phyloP scores from a whole-genome alignment of 2,888 invertebrate species.

The Drosophila anceps region DNA sequence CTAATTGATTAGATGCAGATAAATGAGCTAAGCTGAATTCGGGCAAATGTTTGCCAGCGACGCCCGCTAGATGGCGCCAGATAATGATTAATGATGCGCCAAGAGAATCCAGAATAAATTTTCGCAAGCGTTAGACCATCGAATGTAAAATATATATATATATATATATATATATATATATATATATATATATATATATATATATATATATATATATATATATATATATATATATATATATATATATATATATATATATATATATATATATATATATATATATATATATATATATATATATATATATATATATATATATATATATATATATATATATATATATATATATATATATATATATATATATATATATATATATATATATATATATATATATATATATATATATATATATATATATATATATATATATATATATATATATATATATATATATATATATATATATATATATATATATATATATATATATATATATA shows the following conservation, averaged over 20 bases:
- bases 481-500: not conserved
- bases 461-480: constrained; percentile 8
- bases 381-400: not conserved
- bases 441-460: not conserved
- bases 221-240: constrained; percentile 7
- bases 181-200: constrained; percentile 8
- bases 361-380: constrained; percentile 7
- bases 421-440: constrained; percentile 1
- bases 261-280: constrained; percentile 6
- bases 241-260: not conserved
- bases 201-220: not conserved
- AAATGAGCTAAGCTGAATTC: constrained; percentile 66
- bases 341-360: not conserved
- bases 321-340: constrained; percentile 8
- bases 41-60: constrained; percentile 32
- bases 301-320: not conserved
- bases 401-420: constrained; percentile 6
- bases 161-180: not conserved
- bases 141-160: constrained; percentile 26
- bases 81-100: constrained; percentile 75
- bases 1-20: constrained; percentile 81
- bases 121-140: constrained; percentile 34
- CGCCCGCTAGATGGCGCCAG: constrained; percentile 53
- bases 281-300: constrained; percentile 1
- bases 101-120: constrained; percentile 15